phyloP scores from a whole-genome alignment of 2,888 invertebrate species.

The Serripes groenlandicus region DNA sequence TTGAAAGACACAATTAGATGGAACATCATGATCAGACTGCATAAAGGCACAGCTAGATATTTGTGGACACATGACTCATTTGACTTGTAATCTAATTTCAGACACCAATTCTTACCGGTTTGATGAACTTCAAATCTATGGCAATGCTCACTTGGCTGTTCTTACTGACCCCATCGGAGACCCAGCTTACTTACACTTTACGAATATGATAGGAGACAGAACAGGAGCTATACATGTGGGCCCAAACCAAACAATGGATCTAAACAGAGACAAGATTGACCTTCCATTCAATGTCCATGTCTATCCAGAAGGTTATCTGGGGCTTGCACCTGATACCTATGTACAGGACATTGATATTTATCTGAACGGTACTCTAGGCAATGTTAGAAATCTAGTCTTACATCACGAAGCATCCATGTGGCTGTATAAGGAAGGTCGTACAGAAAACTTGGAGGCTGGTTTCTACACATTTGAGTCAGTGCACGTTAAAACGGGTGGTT shows the following conservation, averaged over 20 bases:
- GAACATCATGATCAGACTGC: too few species aligned
- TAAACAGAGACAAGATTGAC: conserved; percentile 72
- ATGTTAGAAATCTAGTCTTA: conserved; percentile 75
- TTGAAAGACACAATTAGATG: too few species aligned
- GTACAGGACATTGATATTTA: conserved; percentile 77
- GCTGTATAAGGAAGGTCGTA: conserved; percentile 73
- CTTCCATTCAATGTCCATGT: conserved; percentile 79
- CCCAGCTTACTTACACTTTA: conserved; percentile 69
- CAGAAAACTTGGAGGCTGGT: conserved; percentile 65
- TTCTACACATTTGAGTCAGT: conserved; percentile 73
- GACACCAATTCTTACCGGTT: conserved; percentile 71
- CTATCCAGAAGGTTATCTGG: conserved; percentile 75
- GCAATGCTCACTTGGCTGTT: conserved; percentile 78
- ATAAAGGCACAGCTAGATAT: too few species aligned
- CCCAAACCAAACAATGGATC: conserved; percentile 72
- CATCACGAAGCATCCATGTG: conserved; percentile 76
- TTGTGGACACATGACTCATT: too few species aligned
- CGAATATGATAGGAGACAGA: conserved; percentile 80
- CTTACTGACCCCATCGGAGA: conserved; percentile 68
- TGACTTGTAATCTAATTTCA: too few species aligned
- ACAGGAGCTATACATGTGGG: conserved; percentile 79
- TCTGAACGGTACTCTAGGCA: conserved; percentile 76
- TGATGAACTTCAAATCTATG: conserved; percentile 80
- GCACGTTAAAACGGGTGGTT: conserved; percentile 76
- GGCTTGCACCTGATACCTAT: conserved; percentile 76